A percentile compares a stretch with the other conserved stretches of the same genome.
Evolutionary conservation across 2,113 vertebrate species (phyloP).

Genomic region (Platysteira castanea): DNA sequence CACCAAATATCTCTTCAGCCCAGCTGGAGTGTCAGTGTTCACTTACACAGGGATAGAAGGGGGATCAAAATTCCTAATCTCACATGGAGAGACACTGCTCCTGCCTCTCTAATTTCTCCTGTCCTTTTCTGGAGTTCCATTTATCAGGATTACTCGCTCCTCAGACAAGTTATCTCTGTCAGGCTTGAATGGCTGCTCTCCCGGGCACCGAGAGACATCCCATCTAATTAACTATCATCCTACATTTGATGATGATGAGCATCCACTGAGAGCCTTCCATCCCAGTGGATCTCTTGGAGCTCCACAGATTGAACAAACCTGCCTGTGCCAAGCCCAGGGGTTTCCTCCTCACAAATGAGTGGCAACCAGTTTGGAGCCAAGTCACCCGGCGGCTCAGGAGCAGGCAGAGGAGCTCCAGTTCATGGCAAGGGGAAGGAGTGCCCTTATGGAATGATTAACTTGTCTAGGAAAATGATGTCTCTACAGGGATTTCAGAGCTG

Average conservation of each 20-base stretch:
- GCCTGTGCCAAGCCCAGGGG: neutral
- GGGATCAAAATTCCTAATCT: neutral
- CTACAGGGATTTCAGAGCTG: slow-evolving; percentile 14
- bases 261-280: slow-evolving; percentile 31
- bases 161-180: slow-evolving; percentile 50
- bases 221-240: slow-evolving; percentile 56
- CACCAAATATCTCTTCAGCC: neutral
- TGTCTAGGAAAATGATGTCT: slow-evolving; percentile 33
- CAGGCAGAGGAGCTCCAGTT: neutral
- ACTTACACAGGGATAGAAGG: neutral
- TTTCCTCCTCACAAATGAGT: neutral
- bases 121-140: neutral
- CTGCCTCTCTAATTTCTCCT: neutral
- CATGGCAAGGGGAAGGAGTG: neutral
- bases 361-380: neutral
- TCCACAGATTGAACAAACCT: slow-evolving; percentile 17
- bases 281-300: slow-evolving; percentile 34
- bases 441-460: slow-evolving; percentile 35
- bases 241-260: neutral
- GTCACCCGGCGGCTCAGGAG: neutral
- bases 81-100: neutral
- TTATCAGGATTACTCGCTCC: neutral
- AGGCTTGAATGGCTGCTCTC: slow-evolving; percentile 40
- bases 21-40: neutral
- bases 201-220: neutral